phyloP scores from a whole-genome alignment of 1,140 invertebrate genomes.

The Aphaenogaster floridana region DNA sequence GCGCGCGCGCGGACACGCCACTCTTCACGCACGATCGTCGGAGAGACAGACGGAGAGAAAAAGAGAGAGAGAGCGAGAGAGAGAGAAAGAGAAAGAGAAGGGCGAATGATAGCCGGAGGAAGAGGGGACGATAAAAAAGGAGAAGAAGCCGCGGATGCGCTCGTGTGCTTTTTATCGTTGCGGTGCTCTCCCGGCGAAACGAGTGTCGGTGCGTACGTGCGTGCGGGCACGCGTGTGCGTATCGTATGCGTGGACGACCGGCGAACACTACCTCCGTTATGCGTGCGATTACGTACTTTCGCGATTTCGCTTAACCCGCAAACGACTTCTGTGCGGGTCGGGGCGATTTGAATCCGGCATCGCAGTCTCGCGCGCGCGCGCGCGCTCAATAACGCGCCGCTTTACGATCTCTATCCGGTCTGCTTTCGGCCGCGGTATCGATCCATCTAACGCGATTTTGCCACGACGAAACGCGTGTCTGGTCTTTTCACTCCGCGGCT shows the following conservation, averaged over 20 bases:
- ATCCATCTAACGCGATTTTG: conserved; percentile 43
- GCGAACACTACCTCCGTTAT: conserved; percentile 63
- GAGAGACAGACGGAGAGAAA: conserved; percentile 19
- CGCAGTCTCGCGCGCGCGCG: conserved; percentile 36
- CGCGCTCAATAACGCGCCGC: conserved; percentile 50
- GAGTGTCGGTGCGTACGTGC: conserved; percentile 19
- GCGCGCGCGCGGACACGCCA: not conserved
- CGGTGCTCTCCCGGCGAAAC: conserved; percentile 37
- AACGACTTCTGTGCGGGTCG: conserved; percentile 57
- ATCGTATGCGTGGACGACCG: conserved; percentile 17
- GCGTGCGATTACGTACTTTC: conserved; percentile 64
- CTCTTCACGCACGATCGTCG: not conserved
- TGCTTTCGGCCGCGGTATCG: conserved; percentile 52
- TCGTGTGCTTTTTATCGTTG: conserved; percentile 63
- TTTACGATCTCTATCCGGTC: conserved; percentile 63
- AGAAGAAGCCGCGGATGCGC: conserved; percentile 56
- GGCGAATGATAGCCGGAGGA: conserved; percentile 33
- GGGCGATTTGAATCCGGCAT: conserved; percentile 54
- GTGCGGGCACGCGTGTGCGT: not conserved
- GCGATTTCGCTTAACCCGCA: conserved; percentile 65
- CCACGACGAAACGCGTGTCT: conserved; percentile 32
- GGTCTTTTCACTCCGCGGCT: not conserved
- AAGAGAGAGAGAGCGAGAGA: conserved; percentile 11
- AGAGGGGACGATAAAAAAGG: conserved; percentile 42
- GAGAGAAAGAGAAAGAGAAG: not conserved